These are phyloP conservation scores for Clanis bilineata DNA, from an alignment of 2,888 invertebrate genomes.

Conservation along the genomic window DNA sequence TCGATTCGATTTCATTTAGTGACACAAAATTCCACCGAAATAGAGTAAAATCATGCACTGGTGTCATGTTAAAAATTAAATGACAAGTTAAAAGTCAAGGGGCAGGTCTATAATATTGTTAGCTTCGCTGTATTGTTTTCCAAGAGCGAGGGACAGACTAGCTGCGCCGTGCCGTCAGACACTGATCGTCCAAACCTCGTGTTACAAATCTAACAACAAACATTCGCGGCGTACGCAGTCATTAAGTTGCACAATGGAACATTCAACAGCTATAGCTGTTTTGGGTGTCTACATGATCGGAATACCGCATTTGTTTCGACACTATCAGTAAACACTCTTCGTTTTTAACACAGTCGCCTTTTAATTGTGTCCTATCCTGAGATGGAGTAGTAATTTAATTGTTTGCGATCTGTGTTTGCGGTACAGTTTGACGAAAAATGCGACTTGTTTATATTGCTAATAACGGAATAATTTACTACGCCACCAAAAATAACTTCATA, in stretches of 20 bases:
- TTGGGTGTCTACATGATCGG: constrained; percentile 56
- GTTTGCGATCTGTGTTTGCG: neutral
- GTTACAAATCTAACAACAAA: constrained; percentile 50
- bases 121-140: constrained; percentile 6
- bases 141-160: neutral
- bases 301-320: constrained; percentile 54
- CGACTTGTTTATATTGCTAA: too few species aligned
- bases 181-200: constrained; percentile 32
- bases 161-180: too few species aligned
- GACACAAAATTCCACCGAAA: too few species aligned
- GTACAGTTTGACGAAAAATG: neutral
- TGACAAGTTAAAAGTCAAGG: too few species aligned
- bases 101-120: neutral
- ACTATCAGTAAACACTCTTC: constrained; percentile 20
- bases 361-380: constrained; percentile 17
- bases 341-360: constrained; percentile 22
- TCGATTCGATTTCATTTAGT: too few species aligned
- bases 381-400: neutral
- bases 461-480: too few species aligned
- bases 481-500: too few species aligned
- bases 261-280: constrained; percentile 57
- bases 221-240: constrained; percentile 39
- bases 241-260: constrained; percentile 69
- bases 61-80: too few species aligned
- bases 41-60: too few species aligned